phyloP scores from a whole-genome alignment of 2,888 invertebrate genomes.

The Phyto melanocephala region DNA sequence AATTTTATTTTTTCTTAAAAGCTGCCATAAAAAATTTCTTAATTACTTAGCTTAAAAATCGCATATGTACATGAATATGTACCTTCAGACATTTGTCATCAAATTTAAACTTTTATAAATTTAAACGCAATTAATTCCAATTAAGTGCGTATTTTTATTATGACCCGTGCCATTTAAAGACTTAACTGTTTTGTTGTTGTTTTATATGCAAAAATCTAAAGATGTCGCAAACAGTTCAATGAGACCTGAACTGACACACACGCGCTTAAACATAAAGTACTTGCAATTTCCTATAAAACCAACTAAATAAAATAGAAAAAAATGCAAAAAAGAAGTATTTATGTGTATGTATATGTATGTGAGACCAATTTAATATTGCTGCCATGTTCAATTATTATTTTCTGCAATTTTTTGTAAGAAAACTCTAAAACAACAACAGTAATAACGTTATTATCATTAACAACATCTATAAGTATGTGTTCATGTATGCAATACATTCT shows the following conservation, averaged over 20 bases:
- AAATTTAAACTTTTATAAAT: no score
- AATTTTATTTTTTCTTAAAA: no score
- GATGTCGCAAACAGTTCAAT: conserved; percentile 29
- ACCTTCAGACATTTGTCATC: no score
- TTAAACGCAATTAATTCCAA: conserved; percentile 29
- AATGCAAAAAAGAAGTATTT: not conserved
- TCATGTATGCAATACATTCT: not conserved
- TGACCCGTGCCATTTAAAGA: conserved; percentile 18
- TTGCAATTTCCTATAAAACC: conserved; percentile 27
- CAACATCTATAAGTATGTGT: conserved; percentile 17
- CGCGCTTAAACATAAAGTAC: not conserved
- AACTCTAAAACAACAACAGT: conserved; percentile 17
- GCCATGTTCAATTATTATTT: not conserved
- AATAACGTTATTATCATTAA: conserved; percentile 41
- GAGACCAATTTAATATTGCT: not conserved
- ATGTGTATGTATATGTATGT: not conserved
- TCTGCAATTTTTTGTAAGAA: not conserved
- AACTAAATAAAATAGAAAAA: not conserved
- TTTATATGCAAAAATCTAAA: conserved; percentile 7
- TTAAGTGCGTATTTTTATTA: not conserved
- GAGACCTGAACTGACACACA: not conserved
- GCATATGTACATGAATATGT: no score
- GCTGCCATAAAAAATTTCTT: no score
- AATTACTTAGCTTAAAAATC: no score
- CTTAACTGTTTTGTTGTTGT: not conserved